Evolutionary conservation across 1,140 invertebrate species (phyloP), one percentile per base, ranked within the genome.

Genomic region (Drosophila serrata): DNA sequence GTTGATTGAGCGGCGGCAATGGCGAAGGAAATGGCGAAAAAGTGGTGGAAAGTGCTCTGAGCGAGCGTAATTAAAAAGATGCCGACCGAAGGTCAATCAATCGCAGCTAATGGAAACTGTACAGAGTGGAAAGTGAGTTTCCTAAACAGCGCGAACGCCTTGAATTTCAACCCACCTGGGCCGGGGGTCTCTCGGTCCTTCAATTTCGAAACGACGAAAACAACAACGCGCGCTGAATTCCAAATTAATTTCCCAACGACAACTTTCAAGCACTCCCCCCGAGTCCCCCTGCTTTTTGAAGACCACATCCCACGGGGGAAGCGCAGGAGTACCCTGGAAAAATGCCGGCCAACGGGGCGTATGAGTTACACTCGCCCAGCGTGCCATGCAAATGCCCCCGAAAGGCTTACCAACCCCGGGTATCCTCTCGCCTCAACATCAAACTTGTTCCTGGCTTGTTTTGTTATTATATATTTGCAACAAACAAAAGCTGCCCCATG

Each of bases 391-490:
- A 43, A 45, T 43, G 15, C 12, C 39, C 39, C 8, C n/a, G 11
- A 33, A 42, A 55, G 51, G 51, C 51, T 53, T 53, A 8, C 46
- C n/a, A n/a, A 9, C 8, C 15, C 11, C 19, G 17, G 51, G 31
- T 40, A 64, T 29, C 15, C n/a, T 5, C 9, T 19, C 8, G 5
- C 55, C 31, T 19, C 40, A 51, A 22, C 58, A 61, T 42, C 62
- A 67, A 37, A 37, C 33, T 55, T 37, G 37, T 55, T 35, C 11
- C 22, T 17, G n/a, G 35, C 37, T 22, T 63, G 46, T 62, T 75
- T 58, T 69, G 37, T 81, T 79, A 68, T 87, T 84, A 90, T 75
- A 81, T 84, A 88, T 90, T 90, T 90, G 74, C 81, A 81, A 82
- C 78, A 90, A 90, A 90, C 78, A 90, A 90, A 79, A 67, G 76